Evolutionary conservation across 2,888 invertebrate genomes (phyloP), one percentile per base, ranked within the genome.

Genomic region (Ennomos erosarius): DNA sequence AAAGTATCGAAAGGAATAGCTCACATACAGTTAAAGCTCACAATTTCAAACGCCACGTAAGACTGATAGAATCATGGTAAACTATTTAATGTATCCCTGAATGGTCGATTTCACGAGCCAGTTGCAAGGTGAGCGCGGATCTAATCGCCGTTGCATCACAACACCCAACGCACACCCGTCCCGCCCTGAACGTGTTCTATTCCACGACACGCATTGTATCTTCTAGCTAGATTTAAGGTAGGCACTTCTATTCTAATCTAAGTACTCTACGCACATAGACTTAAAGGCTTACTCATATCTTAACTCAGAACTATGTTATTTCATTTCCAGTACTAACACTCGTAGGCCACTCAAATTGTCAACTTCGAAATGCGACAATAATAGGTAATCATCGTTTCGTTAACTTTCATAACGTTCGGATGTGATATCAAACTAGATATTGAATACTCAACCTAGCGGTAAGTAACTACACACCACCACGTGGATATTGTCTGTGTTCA

Each of bases 181-280:
- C 90, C 86, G 79, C 84, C 84, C 82, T 78, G 71, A 84, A 87
- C 87, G 88, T 90, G 91, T 91, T 90, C 91, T 91, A 90, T 91
- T 91, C 90, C 84, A 91, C 91, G 90, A 90, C 89, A 85, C 85
- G 74, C 76, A 73, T 71, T 73, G 71, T 73, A 75, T 67, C 69
- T 77, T 69, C 68, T 71, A 75, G 62, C 68, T 71, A 75, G 62
- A 71, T 68, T 67, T 76, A 71, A 79, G 78, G 75, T 73, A 73
- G 73, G 76, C 73, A 75, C 81, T 79, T 78, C 76, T 84, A 74
- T 82, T 82, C 75, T 79, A 72, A 73, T 71, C 69, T 75, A 26
- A 26, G 26, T 26, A 76, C 67, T 81, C 76, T 78, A 26, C 76
- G 79, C 82, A 84, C 79, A 60, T 73, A 75, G 74, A 69, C 71